phyloP scores from a whole-genome alignment of 2,113 vertebrate species.

The Oryzias javanicus region DNA sequence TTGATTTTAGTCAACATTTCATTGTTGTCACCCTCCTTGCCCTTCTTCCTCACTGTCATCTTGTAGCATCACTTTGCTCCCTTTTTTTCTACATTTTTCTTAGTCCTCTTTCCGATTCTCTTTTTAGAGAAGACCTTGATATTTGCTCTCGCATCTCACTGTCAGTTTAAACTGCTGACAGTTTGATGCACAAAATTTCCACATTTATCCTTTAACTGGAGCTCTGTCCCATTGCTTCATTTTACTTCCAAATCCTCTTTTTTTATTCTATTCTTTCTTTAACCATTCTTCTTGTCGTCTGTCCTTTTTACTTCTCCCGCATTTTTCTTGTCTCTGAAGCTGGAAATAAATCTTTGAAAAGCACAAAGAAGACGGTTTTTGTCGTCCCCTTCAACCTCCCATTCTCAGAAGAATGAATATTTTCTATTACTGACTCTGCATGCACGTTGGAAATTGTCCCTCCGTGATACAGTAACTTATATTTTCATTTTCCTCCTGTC shows the following conservation, averaged over 20 bases:
- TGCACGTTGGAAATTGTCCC: constrained; percentile 51
- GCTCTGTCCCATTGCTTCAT: constrained; percentile 19
- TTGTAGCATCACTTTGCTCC: neutral
- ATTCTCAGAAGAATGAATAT: constrained; percentile 47
- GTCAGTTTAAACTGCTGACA: constrained; percentile 7
- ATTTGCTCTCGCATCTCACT: neutral
- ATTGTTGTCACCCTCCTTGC: neutral
- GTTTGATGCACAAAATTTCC: constrained; percentile 32
- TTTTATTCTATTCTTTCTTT: constrained; percentile 2
- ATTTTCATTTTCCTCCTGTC: constrained; percentile 70
- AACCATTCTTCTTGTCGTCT: neutral
- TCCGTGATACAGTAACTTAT: constrained; percentile 59
- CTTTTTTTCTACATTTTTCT: neutral
- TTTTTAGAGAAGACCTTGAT: neutral
- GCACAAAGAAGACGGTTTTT: constrained; percentile 1
- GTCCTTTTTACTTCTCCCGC: constrained; percentile 18
- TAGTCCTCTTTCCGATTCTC: neutral
- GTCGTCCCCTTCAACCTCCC: constrained; percentile 1
- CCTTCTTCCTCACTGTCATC: neutral
- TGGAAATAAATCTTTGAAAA: constrained; percentile 26
- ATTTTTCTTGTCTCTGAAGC: constrained; percentile 10
- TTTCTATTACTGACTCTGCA: constrained; percentile 54
- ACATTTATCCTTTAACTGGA: constrained; percentile 25
- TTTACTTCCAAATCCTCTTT: constrained; percentile 28
- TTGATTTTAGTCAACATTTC: neutral